A percentile compares a stretch with the other conserved stretches of the same genome.
Conservation (phyloP, 2,888 invertebrate genomes). For the Bombylius discolor region DNA sequence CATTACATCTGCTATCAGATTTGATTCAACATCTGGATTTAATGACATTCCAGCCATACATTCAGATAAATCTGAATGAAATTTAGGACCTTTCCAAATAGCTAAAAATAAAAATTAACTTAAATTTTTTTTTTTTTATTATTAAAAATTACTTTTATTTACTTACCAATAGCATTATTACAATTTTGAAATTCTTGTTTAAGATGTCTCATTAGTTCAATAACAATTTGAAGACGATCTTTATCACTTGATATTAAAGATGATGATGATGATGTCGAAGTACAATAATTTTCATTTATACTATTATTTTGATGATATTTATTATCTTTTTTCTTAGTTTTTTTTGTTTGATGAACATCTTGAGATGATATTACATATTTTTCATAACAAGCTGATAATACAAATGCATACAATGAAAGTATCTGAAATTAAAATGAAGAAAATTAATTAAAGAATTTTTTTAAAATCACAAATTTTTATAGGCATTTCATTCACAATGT, state of each 20-base stretch:
- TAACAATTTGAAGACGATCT: slow-evolving; percentile 29
- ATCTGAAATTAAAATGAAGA: slow-evolving; percentile 21
- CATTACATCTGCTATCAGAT: slow-evolving; percentile 30
- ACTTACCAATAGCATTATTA: slow-evolving; percentile 30
- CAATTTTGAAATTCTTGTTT: slow-evolving; percentile 30
- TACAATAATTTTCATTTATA: slow-evolving; percentile 11
- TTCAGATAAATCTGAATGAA: slow-evolving; percentile 28
- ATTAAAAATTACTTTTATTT: background rate
- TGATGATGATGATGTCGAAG: background rate
- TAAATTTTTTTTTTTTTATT: background rate
- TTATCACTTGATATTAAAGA: slow-evolving; percentile 20
- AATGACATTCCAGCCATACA: slow-evolving; percentile 35
- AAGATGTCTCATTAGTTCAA: slow-evolving; percentile 31
- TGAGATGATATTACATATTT: slow-evolving; percentile 20
- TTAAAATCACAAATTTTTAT: no score
- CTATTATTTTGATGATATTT: slow-evolving; percentile 22
- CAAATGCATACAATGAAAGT: slow-evolving; percentile 32
- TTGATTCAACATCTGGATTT: slow-evolving; percentile 31
- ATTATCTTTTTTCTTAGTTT: slow-evolving; percentile 16
- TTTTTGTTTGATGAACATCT: slow-evolving; percentile 24
- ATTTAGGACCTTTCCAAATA: slow-evolving; percentile 28
- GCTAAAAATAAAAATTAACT: slow-evolving; percentile 15
- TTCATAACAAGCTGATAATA: slow-evolving; percentile 31
- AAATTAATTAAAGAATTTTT: no score
- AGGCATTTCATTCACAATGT: no score